phyloP scores from a whole-genome alignment of 1,140 invertebrate genomes.

The Zaprionus taronus region DNA sequence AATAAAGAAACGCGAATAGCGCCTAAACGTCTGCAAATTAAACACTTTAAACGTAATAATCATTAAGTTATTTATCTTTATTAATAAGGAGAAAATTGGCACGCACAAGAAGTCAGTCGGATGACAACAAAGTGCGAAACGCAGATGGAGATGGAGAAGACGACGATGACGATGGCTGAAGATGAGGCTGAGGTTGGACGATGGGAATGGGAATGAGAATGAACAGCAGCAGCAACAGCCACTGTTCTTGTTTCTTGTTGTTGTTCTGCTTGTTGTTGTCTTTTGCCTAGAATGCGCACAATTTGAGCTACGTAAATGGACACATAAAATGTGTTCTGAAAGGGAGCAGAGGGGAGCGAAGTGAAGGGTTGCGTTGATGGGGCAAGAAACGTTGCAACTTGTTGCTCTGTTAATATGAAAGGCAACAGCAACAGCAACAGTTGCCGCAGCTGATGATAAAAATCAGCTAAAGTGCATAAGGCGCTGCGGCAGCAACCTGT shows the following conservation, averaged over 20 bases:
- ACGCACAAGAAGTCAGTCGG: constrained; percentile 72
- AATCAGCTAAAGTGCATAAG: constrained; percentile 64
- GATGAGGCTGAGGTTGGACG: constrained; percentile 16
- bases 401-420: constrained; percentile 42
- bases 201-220: constrained; percentile 30
- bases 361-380: constrained; percentile 5
- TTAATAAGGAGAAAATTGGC: constrained; percentile 82
- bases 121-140: constrained; percentile 55
- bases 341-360: constrained; percentile 1
- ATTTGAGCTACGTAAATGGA: constrained; percentile 80
- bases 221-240: constrained; percentile 25
- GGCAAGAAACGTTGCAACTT: constrained; percentile 29
- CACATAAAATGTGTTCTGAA: constrained; percentile 74
- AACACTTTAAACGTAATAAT: constrained; percentile 80
- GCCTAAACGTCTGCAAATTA: constrained; percentile 69
- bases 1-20: constrained; percentile 45
- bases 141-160: constrained; percentile 33
- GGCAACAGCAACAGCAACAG: constrained; percentile 27
- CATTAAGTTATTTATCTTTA: constrained; percentile 84
- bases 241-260: constrained; percentile 6
- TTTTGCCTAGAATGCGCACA: constrained; percentile 68
- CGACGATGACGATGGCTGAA: constrained; percentile 15
- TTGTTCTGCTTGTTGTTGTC: constrained; percentile 1
- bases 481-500: constrained; percentile 11
- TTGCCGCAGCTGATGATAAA: constrained; percentile 58